Percentiles rank a stretch among this genome's conserved stretches.
Evolutionary conservation across 2,113 vertebrate species (phyloP).

Genomic region (Pedionomus torquatus): DNA sequence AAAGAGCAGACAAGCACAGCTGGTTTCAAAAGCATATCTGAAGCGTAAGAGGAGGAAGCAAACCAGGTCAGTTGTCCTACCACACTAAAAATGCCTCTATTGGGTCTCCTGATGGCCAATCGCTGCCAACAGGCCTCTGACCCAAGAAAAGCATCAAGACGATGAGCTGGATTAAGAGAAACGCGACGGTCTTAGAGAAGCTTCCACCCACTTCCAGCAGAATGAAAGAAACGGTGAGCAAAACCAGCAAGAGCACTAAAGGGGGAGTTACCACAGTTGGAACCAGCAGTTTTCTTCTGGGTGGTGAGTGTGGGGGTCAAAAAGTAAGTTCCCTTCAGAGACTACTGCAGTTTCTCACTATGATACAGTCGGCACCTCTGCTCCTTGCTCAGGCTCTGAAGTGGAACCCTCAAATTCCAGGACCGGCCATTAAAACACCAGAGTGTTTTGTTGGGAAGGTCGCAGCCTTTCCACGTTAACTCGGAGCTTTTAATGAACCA

Average conservation of each 20-base stretch:
- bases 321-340: too few relatives aligned
- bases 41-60: neutral
- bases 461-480: neutral
- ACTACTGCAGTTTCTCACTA: accelerated
- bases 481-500: neutral
- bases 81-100: neutral
- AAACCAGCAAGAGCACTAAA: neutral
- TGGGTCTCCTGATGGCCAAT: neutral
- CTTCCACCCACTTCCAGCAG: neutral
- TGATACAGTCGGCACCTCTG: neutral
- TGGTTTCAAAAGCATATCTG: accelerated
- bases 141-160: accelerated
- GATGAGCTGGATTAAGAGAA: neutral
- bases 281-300: neutral
- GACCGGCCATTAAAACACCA: neutral
- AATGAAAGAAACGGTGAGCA: neutral
- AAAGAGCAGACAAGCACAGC: neutral
- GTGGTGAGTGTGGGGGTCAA: neutral
- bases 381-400: neutral
- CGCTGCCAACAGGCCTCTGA: neutral
- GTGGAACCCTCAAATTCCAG: neutral
- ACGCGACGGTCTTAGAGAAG: accelerated
- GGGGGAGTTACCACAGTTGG: neutral
- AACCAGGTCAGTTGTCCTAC: neutral
- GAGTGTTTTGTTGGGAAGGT: neutral